Evolutionary conservation across 2,888 invertebrate genomes (phyloP), one percentile per base, ranked within the genome.

Genomic region (Rotaria sp.): DNA sequence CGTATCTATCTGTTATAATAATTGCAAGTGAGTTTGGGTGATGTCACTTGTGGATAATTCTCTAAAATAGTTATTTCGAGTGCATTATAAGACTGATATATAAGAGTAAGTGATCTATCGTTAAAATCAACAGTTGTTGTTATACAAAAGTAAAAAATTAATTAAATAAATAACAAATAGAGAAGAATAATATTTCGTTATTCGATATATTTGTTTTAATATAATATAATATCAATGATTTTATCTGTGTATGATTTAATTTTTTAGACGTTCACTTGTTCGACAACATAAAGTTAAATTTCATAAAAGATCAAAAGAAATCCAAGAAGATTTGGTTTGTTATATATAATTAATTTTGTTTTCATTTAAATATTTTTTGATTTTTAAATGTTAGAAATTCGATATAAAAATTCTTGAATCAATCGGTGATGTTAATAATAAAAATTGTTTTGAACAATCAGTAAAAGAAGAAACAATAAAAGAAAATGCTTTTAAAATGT

Each of bases 401-500:
- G 91, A 91, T 86, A 88, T 88, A 24, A 88, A 89, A 87, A 88
- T 90, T 84, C 87, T 91, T 85, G 89, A 90, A 85, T 87, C 88
- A 2, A 87, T 91, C 84, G 88, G 89, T 59, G 88, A 89, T 85
- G 89, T 89, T 85, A 90, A 90, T 84, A 86, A 88, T 35, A 89
- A 90, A 85, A 88, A 89, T 74, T 86, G 88, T 24, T 87, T 87
- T 30, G 87, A 90, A 3, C 88, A 89, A 87, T 89, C 90, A 41
- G 89, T 89, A 2, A 87, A 90, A 21, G 88, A 88, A 87, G 90
- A 91, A 87, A 89, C 89, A 85, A 90, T 90, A 7, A 88, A 89
- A 86, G 90, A 90, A 48, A 91, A 91, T 88, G 91, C 90, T 26
- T 88, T 89, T 2, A 90, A 90, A 90, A 91, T 91, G 90, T 90